Conservation (phyloP, 1,140 invertebrate genomes). For the Brachionus plicatilis region DNA sequence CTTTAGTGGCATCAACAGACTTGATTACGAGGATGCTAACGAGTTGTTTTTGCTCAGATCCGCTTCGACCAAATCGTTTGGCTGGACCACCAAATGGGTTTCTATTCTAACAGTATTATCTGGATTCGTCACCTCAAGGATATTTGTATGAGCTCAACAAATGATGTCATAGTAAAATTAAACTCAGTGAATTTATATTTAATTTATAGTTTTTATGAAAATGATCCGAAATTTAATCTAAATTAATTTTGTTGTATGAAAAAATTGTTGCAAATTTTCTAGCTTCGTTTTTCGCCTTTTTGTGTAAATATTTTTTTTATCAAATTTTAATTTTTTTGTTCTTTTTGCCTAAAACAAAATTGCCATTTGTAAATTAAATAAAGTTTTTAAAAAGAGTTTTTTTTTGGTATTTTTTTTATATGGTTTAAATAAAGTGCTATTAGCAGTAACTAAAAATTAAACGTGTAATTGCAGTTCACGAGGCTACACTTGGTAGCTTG, state of each 20-base stretch:
- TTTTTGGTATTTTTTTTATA: too few relatives aligned
- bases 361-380: not conserved
- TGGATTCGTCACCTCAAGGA: not conserved
- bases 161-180: not conserved
- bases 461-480: too few relatives aligned
- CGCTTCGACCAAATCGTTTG: not conserved
- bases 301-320: not conserved
- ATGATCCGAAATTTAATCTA: constrained; percentile 21
- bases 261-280: not conserved
- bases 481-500: too few relatives aligned
- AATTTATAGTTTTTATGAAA: not conserved
- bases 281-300: not conserved
- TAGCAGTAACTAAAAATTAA: too few relatives aligned
- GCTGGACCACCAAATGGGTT: not conserved
- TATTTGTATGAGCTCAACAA: not conserved
- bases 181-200: constrained; percentile 22
- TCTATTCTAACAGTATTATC: not conserved
- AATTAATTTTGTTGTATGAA: not conserved
- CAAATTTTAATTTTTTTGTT: not conserved
- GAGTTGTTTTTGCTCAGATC: not conserved
- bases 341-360: not conserved
- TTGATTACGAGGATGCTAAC: constrained; percentile 19
- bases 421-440: too few relatives aligned
- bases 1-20: not conserved
- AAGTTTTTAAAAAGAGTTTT: not conserved